Conservation (phyloP, 1,140 invertebrate genomes). For the Pachyrhynchus sulphureomaculatus region DNA sequence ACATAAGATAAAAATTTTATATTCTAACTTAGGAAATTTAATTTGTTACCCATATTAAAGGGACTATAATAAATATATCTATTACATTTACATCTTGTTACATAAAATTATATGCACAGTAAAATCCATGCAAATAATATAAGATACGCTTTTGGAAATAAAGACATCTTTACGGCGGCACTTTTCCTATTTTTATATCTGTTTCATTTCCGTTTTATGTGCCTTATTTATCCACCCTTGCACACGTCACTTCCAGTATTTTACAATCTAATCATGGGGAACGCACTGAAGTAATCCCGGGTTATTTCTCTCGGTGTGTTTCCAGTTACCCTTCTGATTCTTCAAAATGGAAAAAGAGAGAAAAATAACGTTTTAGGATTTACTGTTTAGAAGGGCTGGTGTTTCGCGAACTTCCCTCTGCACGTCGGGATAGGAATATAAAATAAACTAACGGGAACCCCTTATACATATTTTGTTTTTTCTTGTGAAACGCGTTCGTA, state of each 20-base stretch:
- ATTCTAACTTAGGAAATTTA: no score
- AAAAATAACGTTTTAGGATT: constrained; percentile 11
- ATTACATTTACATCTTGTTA: not conserved
- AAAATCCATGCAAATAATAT: constrained; percentile 17
- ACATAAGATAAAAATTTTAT: no score
- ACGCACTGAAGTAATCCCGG: constrained; percentile 53
- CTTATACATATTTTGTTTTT: constrained; percentile 46
- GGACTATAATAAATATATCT: no score
- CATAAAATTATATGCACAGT: constrained; percentile 13
- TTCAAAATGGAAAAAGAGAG: constrained; percentile 8
- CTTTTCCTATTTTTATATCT: constrained; percentile 53
- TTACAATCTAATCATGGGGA: constrained; percentile 55
- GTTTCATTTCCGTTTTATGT: constrained; percentile 53
- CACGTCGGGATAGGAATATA: constrained; percentile 51
- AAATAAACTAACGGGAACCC: constrained; percentile 49
- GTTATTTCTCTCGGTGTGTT: constrained; percentile 53
- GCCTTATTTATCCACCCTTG: constrained; percentile 53
- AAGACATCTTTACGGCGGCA: constrained; percentile 39
- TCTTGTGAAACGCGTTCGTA: constrained; percentile 27
- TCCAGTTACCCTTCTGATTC: constrained; percentile 42
- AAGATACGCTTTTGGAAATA: constrained; percentile 21
- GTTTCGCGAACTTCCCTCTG: constrained; percentile 41
- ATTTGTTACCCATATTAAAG: no score
- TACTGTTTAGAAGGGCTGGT: constrained; percentile 12
- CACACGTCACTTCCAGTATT: constrained; percentile 54